Conservation (phyloP, 2,113 vertebrate genomes). For the Poecilia latipinna region DNA sequence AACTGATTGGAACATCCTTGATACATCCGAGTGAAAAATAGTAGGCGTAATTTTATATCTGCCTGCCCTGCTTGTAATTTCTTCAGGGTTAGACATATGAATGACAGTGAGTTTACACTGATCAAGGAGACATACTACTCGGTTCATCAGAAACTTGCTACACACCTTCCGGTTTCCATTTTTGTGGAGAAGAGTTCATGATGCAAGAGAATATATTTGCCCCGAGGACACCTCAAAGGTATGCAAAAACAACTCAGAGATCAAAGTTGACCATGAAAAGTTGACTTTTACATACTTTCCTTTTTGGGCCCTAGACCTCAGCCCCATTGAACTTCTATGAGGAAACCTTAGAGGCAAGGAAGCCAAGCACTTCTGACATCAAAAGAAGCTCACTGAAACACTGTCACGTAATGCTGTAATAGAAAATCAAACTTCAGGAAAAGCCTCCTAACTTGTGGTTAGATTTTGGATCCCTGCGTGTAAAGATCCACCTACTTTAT, state of each 20-base stretch:
- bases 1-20: background rate
- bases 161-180: slow-evolving; percentile 1
- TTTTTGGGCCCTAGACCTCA: slow-evolving; percentile 7
- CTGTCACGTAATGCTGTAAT: slow-evolving; percentile 1
- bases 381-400: slow-evolving; percentile 18
- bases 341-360: background rate
- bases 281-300: slow-evolving; percentile 6
- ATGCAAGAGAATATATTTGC: slow-evolving; percentile 6
- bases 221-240: background rate
- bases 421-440: background rate
- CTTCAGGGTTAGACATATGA: background rate
- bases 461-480: background rate
- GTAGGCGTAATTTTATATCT: background rate
- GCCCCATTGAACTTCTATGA: slow-evolving; percentile 1
- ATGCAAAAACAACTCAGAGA: slow-evolving; percentile 10
- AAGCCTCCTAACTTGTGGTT: background rate
- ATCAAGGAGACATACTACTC: background rate
- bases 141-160: slow-evolving; percentile 6
- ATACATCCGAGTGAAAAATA: background rate
- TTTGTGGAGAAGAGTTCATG: background rate
- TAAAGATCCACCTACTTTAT: background rate
- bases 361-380: slow-evolving; percentile 5
- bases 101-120: background rate
- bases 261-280: slow-evolving; percentile 13
- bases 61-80: background rate